Conservation (phyloP, 2,113 vertebrate genomes). For the Cyanoderma ruficeps region DNA sequence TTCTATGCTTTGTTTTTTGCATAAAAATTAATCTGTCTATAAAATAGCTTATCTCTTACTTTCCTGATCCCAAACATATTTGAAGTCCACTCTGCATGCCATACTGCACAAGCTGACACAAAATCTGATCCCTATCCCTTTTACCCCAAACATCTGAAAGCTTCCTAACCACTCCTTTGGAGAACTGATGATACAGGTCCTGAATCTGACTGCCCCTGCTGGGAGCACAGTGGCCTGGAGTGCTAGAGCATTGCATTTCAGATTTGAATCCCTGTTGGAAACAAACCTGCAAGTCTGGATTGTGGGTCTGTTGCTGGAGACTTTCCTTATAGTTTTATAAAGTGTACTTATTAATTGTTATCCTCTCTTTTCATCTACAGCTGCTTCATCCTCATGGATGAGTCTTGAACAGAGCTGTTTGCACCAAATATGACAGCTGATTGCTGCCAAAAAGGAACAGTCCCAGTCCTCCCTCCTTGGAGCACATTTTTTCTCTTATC, state of each 20-base stretch:
- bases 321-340: background rate
- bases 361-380: background rate
- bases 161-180: background rate
- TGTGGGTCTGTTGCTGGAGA: background rate
- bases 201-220: background rate
- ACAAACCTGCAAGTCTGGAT: background rate
- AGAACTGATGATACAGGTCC: background rate
- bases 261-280: background rate
- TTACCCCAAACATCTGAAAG: background rate
- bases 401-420: background rate
- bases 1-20: background rate
- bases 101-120: background rate
- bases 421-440: background rate
- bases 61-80: background rate
- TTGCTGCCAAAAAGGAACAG: background rate
- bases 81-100: background rate
- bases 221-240: background rate
- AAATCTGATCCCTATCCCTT: background rate
- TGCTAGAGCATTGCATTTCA: background rate
- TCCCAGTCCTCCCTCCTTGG: background rate
- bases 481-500: background rate
- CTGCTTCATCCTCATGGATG: background rate
- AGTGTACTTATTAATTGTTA: rapidly evolving
- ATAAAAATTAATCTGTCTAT: background rate
- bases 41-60: background rate